Percentiles rank a stretch among this genome's conserved stretches.
These are phyloP conservation scores for Clarias fuscus DNA, from an alignment of 2,797 vertebrate genomes.

Conservation along the genomic window DNA sequence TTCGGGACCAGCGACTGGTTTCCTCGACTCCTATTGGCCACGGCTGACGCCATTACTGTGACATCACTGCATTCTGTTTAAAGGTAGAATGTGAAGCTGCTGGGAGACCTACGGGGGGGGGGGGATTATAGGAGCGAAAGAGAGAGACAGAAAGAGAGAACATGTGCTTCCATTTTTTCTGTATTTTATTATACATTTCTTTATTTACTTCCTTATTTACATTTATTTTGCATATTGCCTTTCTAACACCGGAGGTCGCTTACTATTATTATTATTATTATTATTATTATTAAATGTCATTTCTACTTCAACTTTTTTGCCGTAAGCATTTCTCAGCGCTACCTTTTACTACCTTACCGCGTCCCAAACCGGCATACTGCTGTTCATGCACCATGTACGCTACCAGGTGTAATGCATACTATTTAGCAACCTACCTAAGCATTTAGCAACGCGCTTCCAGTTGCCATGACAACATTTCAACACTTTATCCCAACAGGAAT, in stretches of 20 bases:
- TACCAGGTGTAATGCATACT: background rate
- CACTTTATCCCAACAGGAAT: background rate
- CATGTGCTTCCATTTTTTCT: background rate
- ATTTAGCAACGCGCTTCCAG: background rate
- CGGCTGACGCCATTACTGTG: conserved; percentile 84
- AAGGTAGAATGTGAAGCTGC: conserved; percentile 52
- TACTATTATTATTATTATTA: no score
- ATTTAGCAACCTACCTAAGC: background rate
- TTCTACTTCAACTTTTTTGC: background rate
- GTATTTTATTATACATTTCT: background rate
- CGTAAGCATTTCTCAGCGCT: background rate
- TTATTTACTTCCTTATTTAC: background rate
- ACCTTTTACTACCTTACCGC: background rate
- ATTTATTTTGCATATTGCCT: background rate
- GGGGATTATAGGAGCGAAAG: no score
- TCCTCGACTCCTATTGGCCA: conserved; percentile 77
- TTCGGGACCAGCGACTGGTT: conserved; percentile 81
- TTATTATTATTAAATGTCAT: background rate
- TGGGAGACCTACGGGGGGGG: conserved; percentile 55
- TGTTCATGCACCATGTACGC: background rate
- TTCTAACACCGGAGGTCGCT: background rate
- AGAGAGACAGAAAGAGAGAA: background rate
- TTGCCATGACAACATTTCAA: background rate
- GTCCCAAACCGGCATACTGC: background rate
- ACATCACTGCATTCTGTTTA: conserved; percentile 59